phyloP scores from a whole-genome alignment of 2,113 vertebrate genomes.

The Xerus inauris region DNA sequence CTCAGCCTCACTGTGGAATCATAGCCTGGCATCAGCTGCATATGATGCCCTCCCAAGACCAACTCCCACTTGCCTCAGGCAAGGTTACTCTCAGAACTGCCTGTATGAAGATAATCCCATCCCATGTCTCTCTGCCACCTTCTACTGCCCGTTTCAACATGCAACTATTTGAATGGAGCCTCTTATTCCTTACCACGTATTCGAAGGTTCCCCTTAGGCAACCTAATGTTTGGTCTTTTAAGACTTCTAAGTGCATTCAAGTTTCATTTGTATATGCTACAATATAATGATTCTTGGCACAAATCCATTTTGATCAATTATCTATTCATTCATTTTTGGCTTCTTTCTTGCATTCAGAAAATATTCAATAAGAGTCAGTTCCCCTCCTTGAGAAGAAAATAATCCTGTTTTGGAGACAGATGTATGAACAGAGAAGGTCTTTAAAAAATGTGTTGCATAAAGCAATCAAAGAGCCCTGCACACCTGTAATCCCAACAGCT shows the following conservation, averaged over 20 bases:
- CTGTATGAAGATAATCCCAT: not conserved
- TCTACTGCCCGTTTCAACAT: no score
- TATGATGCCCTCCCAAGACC: accelerated
- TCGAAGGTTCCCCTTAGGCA: not conserved
- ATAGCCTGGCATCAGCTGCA: not conserved
- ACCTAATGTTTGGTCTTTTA: not conserved
- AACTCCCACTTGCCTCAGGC: no score
- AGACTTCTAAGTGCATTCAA: not conserved
- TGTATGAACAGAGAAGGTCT: not conserved
- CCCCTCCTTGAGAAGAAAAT: not conserved
- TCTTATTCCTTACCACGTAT: not conserved
- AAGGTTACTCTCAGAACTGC: not conserved
- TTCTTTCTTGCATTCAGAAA: not conserved
- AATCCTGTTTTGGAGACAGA: not conserved
- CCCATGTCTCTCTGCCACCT: no score
- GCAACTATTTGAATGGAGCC: not conserved
- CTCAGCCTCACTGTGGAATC: not conserved
- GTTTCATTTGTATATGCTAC: not conserved
- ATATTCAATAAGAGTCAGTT: not conserved
- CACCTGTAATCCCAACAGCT: no score
- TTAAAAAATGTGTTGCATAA: not conserved
- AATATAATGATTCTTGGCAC: not conserved
- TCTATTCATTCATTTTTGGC: not conserved
- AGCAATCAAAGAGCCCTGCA: accelerated
- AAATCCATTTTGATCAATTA: not conserved